Base-by-base conservation (phyloP, 2,113 vertebrate genomes). In the Ameiurus melas region DNA sequence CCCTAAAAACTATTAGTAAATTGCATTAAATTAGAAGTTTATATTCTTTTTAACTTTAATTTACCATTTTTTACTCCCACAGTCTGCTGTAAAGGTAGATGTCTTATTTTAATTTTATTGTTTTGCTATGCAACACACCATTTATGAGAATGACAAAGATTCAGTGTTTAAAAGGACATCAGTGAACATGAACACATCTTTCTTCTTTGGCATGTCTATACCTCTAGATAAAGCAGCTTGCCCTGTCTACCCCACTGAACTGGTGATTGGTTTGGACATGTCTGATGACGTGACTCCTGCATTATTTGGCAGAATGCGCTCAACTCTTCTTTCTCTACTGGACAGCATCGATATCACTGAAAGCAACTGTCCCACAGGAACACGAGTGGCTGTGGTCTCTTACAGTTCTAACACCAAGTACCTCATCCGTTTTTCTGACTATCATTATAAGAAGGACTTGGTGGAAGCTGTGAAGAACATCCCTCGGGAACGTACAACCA, bases 241-340 rank as follows among this genome's bases (percentile, higher is more conserved):
- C 77, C 97, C 97, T 0, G 93, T 82, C 17, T 97, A 95, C 92
- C 97, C 96, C 57, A 97, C 96, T 0, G 97, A 98, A 92, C 93
- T 97, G 92, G 96, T 96, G 36, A 96, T 99, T 27, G 96, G 94
- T 58, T 92, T 98, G 53, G 97, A 98, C 91, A 95, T 97, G 96
- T 98, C 97, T 3, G 91, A 88, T 0, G 95, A 94, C 0, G 94
- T 97, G 90, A 92, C 92, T 0, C 83, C 88, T 22, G 30, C 27
- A 17, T 91, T 92, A n/a, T 98, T 99, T 58, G 94, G 96, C 91
- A 93, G 93, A 84, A 97, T 98, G 95, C 96, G 94, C 39, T 86
- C 78, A 4, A 93, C 94, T 51, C 91, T 97, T 43, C 86, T 93
- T 0, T 90, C 93, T 25, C 89, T 98, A 91, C 89, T 99, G 92